phyloP scores from a whole-genome alignment of 2,113 vertebrate species.

The Stigmatopora argus region DNA sequence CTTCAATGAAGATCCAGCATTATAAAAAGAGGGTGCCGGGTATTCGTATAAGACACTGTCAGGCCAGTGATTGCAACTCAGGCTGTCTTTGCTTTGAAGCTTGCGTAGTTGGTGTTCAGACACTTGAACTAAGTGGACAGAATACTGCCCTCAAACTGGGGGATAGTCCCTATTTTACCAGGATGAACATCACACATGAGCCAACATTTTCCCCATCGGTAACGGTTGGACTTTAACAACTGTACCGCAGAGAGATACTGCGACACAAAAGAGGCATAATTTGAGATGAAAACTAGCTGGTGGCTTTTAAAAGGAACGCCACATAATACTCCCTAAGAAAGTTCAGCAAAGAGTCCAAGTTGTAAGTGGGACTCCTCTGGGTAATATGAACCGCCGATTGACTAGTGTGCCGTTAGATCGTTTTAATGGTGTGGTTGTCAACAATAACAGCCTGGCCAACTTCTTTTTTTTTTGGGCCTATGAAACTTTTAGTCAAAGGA shows the following conservation, averaged over 20 bases:
- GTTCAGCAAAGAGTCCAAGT: conserved; percentile 25
- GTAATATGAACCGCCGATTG: conserved; percentile 45
- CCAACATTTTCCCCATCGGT: conserved; percentile 36
- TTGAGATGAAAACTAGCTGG: conserved; percentile 30
- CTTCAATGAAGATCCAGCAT: conserved; percentile 50
- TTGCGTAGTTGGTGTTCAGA: conserved; percentile 29
- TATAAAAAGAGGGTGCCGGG: conserved; percentile 29
- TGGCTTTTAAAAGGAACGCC: conserved; percentile 40
- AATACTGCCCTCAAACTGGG: conserved; percentile 25
- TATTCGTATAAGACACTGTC: conserved; percentile 26
- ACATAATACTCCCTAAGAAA: conserved; percentile 40
- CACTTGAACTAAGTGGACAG: conserved; percentile 30
- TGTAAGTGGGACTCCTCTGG: conserved; percentile 44
- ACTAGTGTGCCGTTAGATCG: conserved; percentile 31
- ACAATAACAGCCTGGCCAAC: conserved; percentile 40
- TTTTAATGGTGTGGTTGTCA: conserved; percentile 45
- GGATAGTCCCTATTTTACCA: conserved; percentile 21
- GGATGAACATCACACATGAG: conserved; percentile 33
- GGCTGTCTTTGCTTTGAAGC: conserved; percentile 42
- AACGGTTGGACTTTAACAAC: conserved; percentile 34
- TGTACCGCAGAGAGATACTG: conserved; percentile 17
- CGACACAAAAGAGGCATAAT: conserved; percentile 26
- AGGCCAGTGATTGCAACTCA: conserved; percentile 10
- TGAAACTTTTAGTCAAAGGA: conserved; percentile 2
- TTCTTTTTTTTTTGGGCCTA: conserved; percentile 21